A percentile compares a stretch with the other conserved stretches of the same genome.
These are phyloP conservation scores for Myotis vivesi DNA, from an alignment of 2,797 vertebrate species.

Conservation along the genomic window DNA sequence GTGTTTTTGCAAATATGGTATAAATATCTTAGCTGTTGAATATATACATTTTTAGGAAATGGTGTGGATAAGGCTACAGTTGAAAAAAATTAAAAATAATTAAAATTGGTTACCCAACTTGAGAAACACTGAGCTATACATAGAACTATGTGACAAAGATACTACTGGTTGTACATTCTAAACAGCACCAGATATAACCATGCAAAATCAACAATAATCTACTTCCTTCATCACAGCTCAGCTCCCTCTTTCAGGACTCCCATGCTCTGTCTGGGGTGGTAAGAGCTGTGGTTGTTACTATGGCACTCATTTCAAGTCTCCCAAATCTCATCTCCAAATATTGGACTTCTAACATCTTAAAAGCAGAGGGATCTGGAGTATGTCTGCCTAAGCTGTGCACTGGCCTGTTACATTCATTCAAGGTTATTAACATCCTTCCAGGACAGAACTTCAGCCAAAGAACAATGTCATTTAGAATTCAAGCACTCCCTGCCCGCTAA, in stretches of 20 bases:
- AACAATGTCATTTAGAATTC: background rate
- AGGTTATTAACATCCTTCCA: background rate
- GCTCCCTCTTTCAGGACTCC: background rate
- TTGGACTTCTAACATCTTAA: background rate
- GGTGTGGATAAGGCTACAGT: background rate
- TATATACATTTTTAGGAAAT: background rate
- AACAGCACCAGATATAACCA: background rate
- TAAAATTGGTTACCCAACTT: background rate
- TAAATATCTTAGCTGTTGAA: background rate
- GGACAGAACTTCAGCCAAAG: background rate
- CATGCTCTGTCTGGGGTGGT: fast-evolving
- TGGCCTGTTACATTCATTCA: background rate
- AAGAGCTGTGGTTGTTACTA: too few relatives aligned
- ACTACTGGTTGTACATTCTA: background rate
- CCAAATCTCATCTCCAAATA: background rate
- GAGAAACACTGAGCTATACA: background rate
- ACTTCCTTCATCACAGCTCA: background rate
- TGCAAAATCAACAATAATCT: background rate
- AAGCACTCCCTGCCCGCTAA: background rate
- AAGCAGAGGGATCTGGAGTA: background rate
- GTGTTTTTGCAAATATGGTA: background rate
- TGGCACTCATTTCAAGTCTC: background rate
- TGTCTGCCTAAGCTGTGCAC: background rate
- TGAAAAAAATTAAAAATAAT: background rate
- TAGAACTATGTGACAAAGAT: background rate